Percentiles rank a stretch among this genome's conserved stretches.
phyloP scores from a whole-genome alignment of 2,888 invertebrate species.

The Epistrophe eligans region DNA sequence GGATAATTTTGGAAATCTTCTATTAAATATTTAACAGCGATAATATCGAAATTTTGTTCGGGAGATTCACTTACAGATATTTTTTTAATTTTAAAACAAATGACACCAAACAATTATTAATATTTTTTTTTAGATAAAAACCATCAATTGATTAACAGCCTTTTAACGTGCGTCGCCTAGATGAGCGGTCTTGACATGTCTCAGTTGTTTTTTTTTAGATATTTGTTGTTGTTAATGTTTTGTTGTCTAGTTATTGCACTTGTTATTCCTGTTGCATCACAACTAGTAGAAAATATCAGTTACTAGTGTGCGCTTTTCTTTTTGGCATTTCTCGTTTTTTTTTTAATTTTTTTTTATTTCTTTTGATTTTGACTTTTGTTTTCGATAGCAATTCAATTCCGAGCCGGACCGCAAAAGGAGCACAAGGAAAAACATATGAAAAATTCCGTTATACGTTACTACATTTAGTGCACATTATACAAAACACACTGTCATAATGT shows the following conservation, averaged over 20 bases:
- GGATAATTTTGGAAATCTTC: background rate
- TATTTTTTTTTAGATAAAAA: background rate
- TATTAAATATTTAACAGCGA: background rate
- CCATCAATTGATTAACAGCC: background rate
- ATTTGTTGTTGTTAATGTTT: slow-evolving; percentile 10
- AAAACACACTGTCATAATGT: slow-evolving; percentile 76
- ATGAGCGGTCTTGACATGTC: background rate
- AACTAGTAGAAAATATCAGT: slow-evolving; percentile 50
- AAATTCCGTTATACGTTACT: slow-evolving; percentile 74
- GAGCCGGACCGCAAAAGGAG: slow-evolving; percentile 59
- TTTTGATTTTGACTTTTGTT: slow-evolving; percentile 36
- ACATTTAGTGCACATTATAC: slow-evolving; percentile 75
- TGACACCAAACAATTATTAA: background rate
- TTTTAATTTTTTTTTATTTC: background rate
- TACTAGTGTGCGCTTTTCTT: slow-evolving; percentile 45
- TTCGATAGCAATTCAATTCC: slow-evolving; percentile 42
- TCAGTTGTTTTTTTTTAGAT: background rate
- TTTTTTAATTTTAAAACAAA: background rate
- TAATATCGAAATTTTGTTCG: background rate
- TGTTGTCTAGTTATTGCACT: slow-evolving; percentile 27
- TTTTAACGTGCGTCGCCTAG: background rate
- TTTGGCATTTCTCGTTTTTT: slow-evolving; percentile 28
- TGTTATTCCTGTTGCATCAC: slow-evolving; percentile 62
- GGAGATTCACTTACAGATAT: background rate
- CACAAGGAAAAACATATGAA: slow-evolving; percentile 65